Base-by-base conservation (phyloP, 2,888 invertebrate species). In the Yponomeuta malinellus region DNA sequence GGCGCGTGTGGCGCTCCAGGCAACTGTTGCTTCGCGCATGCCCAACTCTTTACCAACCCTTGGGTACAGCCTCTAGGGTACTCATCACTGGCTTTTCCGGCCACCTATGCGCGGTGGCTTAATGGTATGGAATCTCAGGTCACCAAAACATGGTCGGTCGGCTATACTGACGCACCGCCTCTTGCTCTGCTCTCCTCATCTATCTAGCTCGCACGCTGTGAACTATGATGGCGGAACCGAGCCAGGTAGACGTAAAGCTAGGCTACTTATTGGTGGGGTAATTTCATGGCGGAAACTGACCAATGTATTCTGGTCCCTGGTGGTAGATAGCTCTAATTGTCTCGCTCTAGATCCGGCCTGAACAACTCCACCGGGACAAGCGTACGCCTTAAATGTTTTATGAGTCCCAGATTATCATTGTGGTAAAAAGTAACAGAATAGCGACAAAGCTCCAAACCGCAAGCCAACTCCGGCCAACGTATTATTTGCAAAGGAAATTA, bases 21-120 rank as follows among this genome's bases (percentile, higher is more conserved):
- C 78, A 84, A 78, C 86, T 85, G 86, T 86, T 86, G 86, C 83
- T 74, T 74, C 81, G 81, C 85, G 83, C 84, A 77, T 82, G 86
- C 83, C 81, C 81, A 59, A 59, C 52, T 12, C 52, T 59, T 59
- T 12, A 15, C 52, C 52, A 59, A 59, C 15, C 52, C 52, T 59
- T 59, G 52, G 52, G 52, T 59, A 59, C 52, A 59, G 52, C 52
- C 52, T 59, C 52, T 59, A 15, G 15, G 12, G 15, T 59, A 59
- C 15, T 12, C 15, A 59, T 59, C 12, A 15, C 15, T 15, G 52
- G 15, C 15, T 15, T 59, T 59, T 59, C 52, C 15, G 15, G 52
- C 52, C 5, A 15, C 3, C 52, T 15, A 12, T 59, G 52, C 52
- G 3, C 15, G 15, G 2, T 0, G 23, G 52, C 15, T 59, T 59